phyloP scores from a whole-genome alignment of 2,888 invertebrate genomes.

The Cinara cedri region DNA sequence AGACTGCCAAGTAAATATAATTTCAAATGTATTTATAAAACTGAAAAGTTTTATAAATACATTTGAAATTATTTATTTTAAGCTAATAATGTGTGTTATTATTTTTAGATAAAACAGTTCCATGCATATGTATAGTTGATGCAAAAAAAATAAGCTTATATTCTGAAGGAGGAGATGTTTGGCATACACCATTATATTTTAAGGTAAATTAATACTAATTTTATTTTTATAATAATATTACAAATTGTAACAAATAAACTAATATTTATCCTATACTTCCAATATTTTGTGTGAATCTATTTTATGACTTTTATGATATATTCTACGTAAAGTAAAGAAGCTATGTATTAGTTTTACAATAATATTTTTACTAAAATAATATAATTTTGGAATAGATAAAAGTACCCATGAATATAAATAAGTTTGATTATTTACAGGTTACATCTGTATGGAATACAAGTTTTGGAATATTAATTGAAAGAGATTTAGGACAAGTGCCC shows the following conservation, averaged over 20 bases:
- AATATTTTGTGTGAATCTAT: background rate
- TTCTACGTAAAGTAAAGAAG: no score
- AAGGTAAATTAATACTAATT: constrained; percentile 63
- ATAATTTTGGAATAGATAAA: background rate
- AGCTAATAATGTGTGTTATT: background rate
- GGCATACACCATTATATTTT: constrained; percentile 78
- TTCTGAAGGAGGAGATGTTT: constrained; percentile 81
- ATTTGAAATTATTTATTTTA: no score
- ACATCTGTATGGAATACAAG: constrained; percentile 83
- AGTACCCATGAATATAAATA: no score
- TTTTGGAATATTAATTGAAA: constrained; percentile 84
- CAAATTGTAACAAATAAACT: background rate
- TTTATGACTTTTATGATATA: no score
- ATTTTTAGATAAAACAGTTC: constrained; percentile 58
- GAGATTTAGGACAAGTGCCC: constrained; percentile 62
- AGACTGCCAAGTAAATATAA: no score
- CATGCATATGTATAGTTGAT: constrained; percentile 77
- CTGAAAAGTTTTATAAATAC: no score
- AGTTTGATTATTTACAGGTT: constrained; percentile 68
- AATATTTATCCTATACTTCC: background rate
- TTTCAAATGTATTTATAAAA: no score
- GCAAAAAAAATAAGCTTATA: constrained; percentile 78
- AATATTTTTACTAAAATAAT: no score
- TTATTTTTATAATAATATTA: background rate
- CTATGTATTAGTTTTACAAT: no score